Evolutionary conservation across 1,140 invertebrate species (phyloP).

Genomic region (Polyergus mexicanus): DNA sequence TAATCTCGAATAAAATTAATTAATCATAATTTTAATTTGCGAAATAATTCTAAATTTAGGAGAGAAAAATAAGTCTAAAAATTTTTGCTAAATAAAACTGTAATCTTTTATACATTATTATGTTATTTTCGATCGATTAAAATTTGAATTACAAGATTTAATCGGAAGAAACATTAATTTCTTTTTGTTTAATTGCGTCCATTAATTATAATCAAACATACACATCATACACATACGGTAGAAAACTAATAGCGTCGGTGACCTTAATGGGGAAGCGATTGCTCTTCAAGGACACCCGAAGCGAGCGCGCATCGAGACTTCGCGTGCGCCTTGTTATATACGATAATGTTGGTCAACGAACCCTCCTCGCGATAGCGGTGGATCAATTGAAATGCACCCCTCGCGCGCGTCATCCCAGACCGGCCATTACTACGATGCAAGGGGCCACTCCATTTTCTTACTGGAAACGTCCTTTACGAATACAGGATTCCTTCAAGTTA

Average conservation of each 20-base stretch:
- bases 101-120: background rate
- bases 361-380: conserved; percentile 59
- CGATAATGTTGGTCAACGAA: conserved; percentile 72
- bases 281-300: conserved; percentile 53
- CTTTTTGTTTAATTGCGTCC: background rate
- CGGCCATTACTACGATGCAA: conserved; percentile 61
- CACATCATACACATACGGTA: background rate
- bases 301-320: conserved; percentile 22
- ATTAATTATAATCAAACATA: conserved; percentile 43
- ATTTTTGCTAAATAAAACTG: background rate
- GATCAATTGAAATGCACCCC: conserved; percentile 77
- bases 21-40: background rate
- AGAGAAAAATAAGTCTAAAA: background rate
- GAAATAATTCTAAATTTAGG: conserved; percentile 8
- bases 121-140: background rate
- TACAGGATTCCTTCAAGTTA: background rate
- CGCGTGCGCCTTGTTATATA: conserved; percentile 43
- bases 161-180: background rate
- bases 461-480: conserved; percentile 34
- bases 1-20: background rate
- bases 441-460: conserved; percentile 46
- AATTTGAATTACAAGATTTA: background rate
- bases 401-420: conserved; percentile 36
- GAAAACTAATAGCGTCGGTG: background rate
- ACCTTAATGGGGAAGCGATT: conserved; percentile 61